Evolutionary conservation across 1,140 invertebrate species (phyloP), one percentile per base, ranked within the genome.

Genomic region (Drosophila carrolli): DNA sequence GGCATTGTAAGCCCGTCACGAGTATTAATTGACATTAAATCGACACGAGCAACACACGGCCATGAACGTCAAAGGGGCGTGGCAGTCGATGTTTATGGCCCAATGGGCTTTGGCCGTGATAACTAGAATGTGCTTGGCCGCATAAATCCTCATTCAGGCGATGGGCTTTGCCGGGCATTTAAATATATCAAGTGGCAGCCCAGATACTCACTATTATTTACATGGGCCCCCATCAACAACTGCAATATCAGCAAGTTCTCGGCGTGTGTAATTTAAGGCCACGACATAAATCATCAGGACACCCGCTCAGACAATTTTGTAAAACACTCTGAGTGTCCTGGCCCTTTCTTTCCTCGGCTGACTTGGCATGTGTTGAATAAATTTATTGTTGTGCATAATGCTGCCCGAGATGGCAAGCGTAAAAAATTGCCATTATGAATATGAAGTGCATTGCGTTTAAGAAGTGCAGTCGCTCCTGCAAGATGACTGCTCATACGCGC

Each of bases 331-430:
- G 48, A 80, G 84, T 74, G 72, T 66, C 74, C 67, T 53, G 55
- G 14, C 50, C 29, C 14, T 10, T 35, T 14, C 0, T 6, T 16
- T 11, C 50, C 61, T 41, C 40, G 44, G 37, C 54, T 57, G 62
- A 57, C 79, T 68, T 73, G 75, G 75, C 84, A 84, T 84, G 84
- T 80, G 84, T 75, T 84, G 84, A 89, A 88, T 88, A 89, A 88
- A 88, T 88, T 88, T 88, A 88, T 88, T 88, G 80, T 84, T 89
- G 84, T 81, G 84, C 80, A 89, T 88, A 89, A 88, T 89, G 79
- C 85, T 83, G 75, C 41, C 82, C 82, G 75, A 78, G 75, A 74
- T 54, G 46, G 70, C 65, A 79, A 46, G 48, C 61, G 54, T 68
- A 81, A 89, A 84, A 84, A 89, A 84, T 78, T 54, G 68, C 61